Conservation (phyloP, 1,140 invertebrate species). For the Bombus cullumanus region DNA sequence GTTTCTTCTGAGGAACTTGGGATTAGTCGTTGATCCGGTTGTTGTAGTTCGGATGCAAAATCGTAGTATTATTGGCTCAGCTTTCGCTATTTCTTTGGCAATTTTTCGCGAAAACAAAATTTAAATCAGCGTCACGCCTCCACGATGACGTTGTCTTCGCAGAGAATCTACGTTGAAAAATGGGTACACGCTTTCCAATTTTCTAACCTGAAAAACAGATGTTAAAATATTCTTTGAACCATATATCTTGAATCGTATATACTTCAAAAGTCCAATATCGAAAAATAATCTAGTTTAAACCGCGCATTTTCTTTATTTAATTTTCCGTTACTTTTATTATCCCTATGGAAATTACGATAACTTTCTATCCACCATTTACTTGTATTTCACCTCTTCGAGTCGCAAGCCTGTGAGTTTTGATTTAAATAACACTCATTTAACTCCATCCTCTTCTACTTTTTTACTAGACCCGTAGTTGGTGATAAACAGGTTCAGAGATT, state of each 20-base stretch:
- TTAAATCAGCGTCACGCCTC: background rate
- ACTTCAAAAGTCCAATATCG: background rate
- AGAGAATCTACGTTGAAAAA: background rate
- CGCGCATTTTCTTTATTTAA: background rate
- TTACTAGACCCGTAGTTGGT: too few species aligned
- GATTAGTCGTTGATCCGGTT: background rate
- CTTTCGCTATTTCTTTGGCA: constrained; percentile 10
- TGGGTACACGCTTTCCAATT: background rate
- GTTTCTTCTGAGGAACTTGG: background rate
- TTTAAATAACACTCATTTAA: constrained; percentile 21
- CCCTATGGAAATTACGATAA: background rate
- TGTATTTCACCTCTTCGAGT: background rate
- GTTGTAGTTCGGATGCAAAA: too few species aligned
- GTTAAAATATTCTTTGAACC: too few species aligned
- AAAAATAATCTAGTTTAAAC: background rate
- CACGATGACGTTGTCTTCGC: background rate
- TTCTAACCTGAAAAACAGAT: background rate
- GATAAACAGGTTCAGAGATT: constrained; percentile 28
- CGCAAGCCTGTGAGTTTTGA: background rate
- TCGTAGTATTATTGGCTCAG: constrained; percentile 9
- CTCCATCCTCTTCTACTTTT: background rate
- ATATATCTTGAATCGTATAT: background rate
- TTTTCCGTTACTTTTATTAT: too few species aligned
- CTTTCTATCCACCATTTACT: background rate
- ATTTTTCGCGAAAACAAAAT: constrained; percentile 12